phyloP scores from a whole-genome alignment of 2,888 invertebrate genomes.

The Platycnemis pennipes region DNA sequence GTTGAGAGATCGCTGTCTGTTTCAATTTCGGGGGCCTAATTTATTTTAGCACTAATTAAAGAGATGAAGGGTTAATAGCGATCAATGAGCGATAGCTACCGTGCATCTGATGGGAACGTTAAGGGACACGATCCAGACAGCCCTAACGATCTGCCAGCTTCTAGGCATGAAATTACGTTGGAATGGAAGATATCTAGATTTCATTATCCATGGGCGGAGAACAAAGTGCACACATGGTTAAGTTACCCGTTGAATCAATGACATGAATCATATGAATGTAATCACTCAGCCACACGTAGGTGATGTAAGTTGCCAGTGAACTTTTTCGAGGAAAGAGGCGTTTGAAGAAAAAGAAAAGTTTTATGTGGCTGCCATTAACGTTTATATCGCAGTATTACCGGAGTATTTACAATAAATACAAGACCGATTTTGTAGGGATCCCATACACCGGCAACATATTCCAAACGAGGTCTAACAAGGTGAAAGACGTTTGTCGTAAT shows the following conservation, averaged over 20 bases:
- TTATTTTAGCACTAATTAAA: constrained; percentile 31
- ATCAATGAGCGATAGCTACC: not conserved
- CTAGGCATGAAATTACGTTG: not conserved
- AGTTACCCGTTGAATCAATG: not conserved
- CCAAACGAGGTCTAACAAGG: too few species aligned
- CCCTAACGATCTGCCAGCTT: not conserved
- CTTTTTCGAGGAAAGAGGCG: too few species aligned
- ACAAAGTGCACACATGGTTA: not conserved
- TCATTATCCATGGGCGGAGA: not conserved
- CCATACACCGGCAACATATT: too few species aligned
- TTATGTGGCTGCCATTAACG: too few species aligned
- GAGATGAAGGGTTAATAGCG: constrained; percentile 53
- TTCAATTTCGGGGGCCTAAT: constrained; percentile 21
- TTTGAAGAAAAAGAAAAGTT: too few species aligned
- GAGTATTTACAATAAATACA: too few species aligned
- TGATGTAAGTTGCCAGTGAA: not conserved
- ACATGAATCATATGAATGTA: not conserved
- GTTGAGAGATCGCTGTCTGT: not conserved
- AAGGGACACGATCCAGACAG: not conserved
- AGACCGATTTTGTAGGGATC: too few species aligned
- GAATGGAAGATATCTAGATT: not conserved
- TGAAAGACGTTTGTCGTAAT: too few species aligned
- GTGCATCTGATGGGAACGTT: not conserved
- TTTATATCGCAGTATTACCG: too few species aligned
- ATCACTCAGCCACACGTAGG: not conserved